phyloP scores from a whole-genome alignment of 2,797 vertebrate genomes.

The Eulemur albifrons region DNA sequence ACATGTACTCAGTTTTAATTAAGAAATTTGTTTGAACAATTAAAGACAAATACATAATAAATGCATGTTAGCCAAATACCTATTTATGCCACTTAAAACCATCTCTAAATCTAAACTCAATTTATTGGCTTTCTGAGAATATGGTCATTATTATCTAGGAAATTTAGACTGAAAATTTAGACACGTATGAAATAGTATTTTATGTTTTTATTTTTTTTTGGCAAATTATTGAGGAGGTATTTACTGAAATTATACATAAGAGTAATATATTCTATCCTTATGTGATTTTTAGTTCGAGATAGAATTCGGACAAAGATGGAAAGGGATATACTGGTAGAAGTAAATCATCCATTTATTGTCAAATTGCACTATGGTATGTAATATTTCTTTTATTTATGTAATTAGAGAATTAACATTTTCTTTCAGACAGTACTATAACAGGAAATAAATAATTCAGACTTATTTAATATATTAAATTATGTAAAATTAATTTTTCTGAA shows the following conservation, averaged over 20 bases:
- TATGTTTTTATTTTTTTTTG: neutral
- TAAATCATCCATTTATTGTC: slow-evolving; percentile 99
- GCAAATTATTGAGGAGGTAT: neutral
- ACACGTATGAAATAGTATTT: neutral
- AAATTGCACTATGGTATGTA: slow-evolving; percentile 98
- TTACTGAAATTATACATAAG: neutral
- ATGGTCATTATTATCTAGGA: neutral
- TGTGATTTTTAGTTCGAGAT: slow-evolving; percentile 91
- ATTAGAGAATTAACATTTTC: slow-evolving; percentile 17
- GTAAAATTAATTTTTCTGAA: slow-evolving; percentile 19
- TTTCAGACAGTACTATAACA: neutral
- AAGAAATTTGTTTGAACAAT: slow-evolving; percentile 20
- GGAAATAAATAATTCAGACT: neutral
- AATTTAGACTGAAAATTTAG: neutral
- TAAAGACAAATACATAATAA: neutral
- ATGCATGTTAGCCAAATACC: neutral
- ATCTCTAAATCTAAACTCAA: slow-evolving; percentile 21
- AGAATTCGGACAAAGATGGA: slow-evolving; percentile 99
- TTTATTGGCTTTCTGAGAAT: slow-evolving; percentile 19
- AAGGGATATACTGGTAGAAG: slow-evolving; percentile 98
- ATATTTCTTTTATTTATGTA: neutral
- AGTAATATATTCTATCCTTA: slow-evolving; percentile 16
- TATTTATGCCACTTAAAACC: neutral
- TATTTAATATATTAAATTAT: slow-evolving; percentile 11
- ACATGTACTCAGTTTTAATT: slow-evolving; percentile 37